Evolutionary conservation across 2,797 vertebrate genomes (phyloP), one percentile per base, ranked within the genome.

Genomic region (Alauda arvensis): DNA sequence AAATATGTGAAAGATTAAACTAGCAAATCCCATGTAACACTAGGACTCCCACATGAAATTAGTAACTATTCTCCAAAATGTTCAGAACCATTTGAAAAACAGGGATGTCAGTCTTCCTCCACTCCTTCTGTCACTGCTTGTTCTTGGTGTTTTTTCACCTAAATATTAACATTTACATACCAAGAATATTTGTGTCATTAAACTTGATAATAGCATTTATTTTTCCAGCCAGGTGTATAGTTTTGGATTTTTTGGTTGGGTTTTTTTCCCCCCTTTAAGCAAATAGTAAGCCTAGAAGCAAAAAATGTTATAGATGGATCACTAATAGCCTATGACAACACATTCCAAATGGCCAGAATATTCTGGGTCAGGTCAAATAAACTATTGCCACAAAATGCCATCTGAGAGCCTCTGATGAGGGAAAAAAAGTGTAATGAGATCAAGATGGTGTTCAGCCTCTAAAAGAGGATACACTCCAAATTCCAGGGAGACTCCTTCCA

Each of bases 291-390:
- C 46, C 83, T 70, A 74, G 39, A 92, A 60, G 68, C 43, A 86
- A 33, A 33, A 46, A 12, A 37, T 77, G 20, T 61, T 77, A 57
- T 1, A 83, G 55, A 52, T 57, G 46, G 65, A 91, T 29, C 57
- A 34, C 71, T 89, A 94, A 93, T 92, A 84, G 75, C 55, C 90
- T 87, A 84, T 77, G 89, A 94, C 81, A 94, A 93, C 72, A 68
- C 75, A 75, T 71, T 83, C 55, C 76, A 91, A 90, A 85, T 82
- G 77, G 75, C 23, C 77, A 91, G 85, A 90, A 88, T 93, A 87
- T 89, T 84, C 40, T 92, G 46, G 85, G 92, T 91, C 81, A 56
- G 92, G 91, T 94, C 83, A 95, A 93, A 93, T 71, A 94, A 94
- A 94, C 89, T 91, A 85, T 51, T 93, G 83, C 57, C 68, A 92